phyloP scores from a whole-genome alignment of 2,888 invertebrate species.

The Sicus ferrugineus region DNA sequence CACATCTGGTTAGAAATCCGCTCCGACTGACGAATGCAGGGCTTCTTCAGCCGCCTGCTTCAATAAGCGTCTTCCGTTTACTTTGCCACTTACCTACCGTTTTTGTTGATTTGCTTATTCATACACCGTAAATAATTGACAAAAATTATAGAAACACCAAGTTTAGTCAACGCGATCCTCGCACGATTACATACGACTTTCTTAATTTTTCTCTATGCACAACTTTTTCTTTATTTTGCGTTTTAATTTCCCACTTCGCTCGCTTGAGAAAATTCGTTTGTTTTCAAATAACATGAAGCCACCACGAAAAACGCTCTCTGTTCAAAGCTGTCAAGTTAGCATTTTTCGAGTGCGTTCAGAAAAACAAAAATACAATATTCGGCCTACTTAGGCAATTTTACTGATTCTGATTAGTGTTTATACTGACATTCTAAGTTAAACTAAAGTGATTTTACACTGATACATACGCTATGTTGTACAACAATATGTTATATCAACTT shows the following conservation, averaged over 20 bases:
- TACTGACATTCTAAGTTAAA: too few species aligned
- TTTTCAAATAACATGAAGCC: slow-evolving; percentile 40
- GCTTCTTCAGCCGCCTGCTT: background rate
- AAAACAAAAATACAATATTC: too few species aligned
- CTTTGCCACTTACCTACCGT: slow-evolving; percentile 26
- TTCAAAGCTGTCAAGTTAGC: slow-evolving; percentile 13
- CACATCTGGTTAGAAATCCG: too few species aligned
- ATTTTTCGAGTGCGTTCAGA: slow-evolving; percentile 26
- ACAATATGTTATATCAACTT: too few species aligned
- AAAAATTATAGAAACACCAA: background rate
- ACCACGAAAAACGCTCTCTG: slow-evolving; percentile 36
- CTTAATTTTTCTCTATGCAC: slow-evolving; percentile 12
- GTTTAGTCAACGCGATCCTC: slow-evolving; percentile 1
- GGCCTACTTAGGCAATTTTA: too few species aligned
- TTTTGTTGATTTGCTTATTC: slow-evolving; percentile 21
- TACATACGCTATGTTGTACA: too few species aligned
- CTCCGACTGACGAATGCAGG: background rate
- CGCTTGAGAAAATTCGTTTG: slow-evolving; percentile 38
- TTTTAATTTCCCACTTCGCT: slow-evolving; percentile 37
- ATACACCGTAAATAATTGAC: background rate
- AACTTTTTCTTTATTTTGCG: slow-evolving; percentile 36
- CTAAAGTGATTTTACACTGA: too few species aligned
- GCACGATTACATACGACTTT: background rate
- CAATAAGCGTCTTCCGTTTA: slow-evolving; percentile 12
- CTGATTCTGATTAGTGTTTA: too few species aligned